Conservation (phyloP, 2,888 invertebrate genomes). For the Tupiocoris notatus region DNA sequence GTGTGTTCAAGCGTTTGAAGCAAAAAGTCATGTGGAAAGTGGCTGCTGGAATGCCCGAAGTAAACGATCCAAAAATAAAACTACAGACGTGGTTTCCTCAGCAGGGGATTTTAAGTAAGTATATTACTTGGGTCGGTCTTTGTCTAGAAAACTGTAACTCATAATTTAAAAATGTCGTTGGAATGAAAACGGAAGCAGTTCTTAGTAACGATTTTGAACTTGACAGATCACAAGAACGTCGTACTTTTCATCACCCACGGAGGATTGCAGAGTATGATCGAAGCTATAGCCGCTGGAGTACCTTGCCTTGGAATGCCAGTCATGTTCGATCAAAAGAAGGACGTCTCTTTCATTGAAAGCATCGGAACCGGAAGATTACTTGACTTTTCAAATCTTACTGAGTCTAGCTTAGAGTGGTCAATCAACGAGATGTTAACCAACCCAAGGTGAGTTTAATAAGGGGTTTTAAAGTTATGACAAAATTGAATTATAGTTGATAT, state of each 20-base stretch:
- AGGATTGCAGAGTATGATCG: constrained; percentile 47
- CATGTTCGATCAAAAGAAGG: constrained; percentile 52
- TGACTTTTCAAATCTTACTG: constrained; percentile 53
- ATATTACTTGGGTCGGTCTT: too few species aligned
- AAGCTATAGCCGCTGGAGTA: constrained; percentile 49
- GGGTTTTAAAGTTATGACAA: too few species aligned
- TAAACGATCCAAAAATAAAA: constrained; percentile 22
- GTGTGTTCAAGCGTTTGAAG: constrained; percentile 71
- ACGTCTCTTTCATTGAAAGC: constrained; percentile 53
- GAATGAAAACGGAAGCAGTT: neutral
- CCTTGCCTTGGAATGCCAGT: constrained; percentile 49
- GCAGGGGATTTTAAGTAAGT: constrained; percentile 40
- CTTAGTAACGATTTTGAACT: neutral
- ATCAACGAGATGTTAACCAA: constrained; percentile 54
- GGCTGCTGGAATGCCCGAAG: constrained; percentile 57
- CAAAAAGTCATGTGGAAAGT: constrained; percentile 83
- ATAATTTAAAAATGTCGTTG: neutral
- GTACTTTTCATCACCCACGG: constrained; percentile 50
- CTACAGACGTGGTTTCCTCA: constrained; percentile 40
- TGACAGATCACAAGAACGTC: constrained; percentile 49
- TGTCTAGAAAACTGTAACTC: neutral
- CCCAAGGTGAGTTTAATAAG: constrained; percentile 54
- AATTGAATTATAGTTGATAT: too few species aligned
- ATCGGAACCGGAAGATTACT: constrained; percentile 54
- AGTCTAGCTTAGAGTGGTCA: constrained; percentile 51